Evolutionary conservation across 2,797 vertebrate genomes (phyloP).

Genomic region (Nannoperca australis): DNA sequence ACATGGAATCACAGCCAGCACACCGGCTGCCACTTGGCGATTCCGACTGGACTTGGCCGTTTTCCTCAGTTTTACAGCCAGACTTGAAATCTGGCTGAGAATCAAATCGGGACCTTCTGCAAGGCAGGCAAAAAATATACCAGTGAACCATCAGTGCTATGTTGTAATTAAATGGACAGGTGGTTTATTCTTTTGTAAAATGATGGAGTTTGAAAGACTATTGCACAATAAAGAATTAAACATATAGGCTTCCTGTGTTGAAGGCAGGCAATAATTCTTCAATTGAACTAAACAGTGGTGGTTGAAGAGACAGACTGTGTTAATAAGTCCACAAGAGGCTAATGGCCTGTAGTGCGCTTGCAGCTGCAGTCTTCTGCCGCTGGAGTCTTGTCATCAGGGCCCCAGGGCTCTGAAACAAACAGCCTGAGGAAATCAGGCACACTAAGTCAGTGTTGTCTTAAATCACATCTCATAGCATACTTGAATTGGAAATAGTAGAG

Average conservation of each 20-base stretch:
- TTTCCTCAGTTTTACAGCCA: conserved; percentile 47
- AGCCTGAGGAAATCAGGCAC: conserved; percentile 41
- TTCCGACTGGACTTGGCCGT: conserved; percentile 51
- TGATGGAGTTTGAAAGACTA: conserved; percentile 18
- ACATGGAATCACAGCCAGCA: conserved; percentile 38
- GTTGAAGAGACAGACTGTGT: conserved; percentile 27
- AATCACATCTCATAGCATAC: conserved; percentile 32
- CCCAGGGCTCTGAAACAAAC: conserved; percentile 53
- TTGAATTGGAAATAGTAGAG: conserved; percentile 30
- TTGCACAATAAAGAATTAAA: conserved; percentile 19
- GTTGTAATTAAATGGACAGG: conserved; percentile 41
- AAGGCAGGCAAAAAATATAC: conserved; percentile 22
- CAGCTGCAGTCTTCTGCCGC: conserved; percentile 30
- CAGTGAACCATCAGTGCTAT: conserved; percentile 2
- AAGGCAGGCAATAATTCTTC: not conserved
- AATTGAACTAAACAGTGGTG: not conserved
- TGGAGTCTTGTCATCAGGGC: conserved; percentile 22
- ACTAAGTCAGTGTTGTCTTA: conserved; percentile 19
- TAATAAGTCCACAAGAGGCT: conserved; percentile 41
- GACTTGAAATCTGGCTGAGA: conserved; percentile 43
- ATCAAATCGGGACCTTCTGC: conserved; percentile 43
- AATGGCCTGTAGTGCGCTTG: conserved; percentile 14
- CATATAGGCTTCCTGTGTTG: not conserved
- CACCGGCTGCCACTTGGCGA: conserved; percentile 33
- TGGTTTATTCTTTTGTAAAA: conserved; percentile 35